Conservation (phyloP, 2,888 invertebrate species). For the Poecilus cupreus region DNA sequence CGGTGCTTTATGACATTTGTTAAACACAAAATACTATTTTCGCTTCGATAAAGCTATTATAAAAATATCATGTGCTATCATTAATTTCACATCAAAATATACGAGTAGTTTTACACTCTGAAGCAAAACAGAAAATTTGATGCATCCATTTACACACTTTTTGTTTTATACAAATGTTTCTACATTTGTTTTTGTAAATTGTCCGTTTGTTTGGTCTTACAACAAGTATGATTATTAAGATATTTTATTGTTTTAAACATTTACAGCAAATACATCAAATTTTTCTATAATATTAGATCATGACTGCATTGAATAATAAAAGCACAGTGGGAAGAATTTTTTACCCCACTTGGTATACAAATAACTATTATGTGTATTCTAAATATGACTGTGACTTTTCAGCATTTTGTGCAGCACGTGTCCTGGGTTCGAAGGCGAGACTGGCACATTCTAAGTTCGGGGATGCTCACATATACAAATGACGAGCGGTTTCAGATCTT, state of each 20-base stretch:
- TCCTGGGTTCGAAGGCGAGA: conserved; percentile 94
- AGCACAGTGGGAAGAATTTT: too few species aligned
- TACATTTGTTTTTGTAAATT: too few species aligned
- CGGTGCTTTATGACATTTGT: conserved; percentile 21
- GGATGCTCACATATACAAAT: conserved; percentile 92
- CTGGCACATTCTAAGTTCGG: conserved; percentile 95
- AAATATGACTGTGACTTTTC: background rate
- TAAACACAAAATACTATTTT: conserved; percentile 11
- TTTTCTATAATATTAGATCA: too few species aligned
- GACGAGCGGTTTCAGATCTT: conserved; percentile 88
- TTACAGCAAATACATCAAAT: too few species aligned
- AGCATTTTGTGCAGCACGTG: conserved; percentile 80
- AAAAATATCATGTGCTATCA: conserved; percentile 9
- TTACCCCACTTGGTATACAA: too few species aligned
- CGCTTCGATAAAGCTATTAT: conserved; percentile 28
- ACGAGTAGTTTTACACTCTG: background rate
- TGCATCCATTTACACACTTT: background rate
- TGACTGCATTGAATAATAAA: too few species aligned
- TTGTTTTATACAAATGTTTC: background rate
- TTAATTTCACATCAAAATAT: conserved; percentile 15
- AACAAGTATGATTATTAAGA: too few species aligned
- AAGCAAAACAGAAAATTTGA: background rate
- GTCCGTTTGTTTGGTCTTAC: too few species aligned
- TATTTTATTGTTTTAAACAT: too few species aligned
- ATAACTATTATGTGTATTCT: too few species aligned